phyloP scores from a whole-genome alignment of 1,140 invertebrate genomes.

The Nymphalis io region DNA sequence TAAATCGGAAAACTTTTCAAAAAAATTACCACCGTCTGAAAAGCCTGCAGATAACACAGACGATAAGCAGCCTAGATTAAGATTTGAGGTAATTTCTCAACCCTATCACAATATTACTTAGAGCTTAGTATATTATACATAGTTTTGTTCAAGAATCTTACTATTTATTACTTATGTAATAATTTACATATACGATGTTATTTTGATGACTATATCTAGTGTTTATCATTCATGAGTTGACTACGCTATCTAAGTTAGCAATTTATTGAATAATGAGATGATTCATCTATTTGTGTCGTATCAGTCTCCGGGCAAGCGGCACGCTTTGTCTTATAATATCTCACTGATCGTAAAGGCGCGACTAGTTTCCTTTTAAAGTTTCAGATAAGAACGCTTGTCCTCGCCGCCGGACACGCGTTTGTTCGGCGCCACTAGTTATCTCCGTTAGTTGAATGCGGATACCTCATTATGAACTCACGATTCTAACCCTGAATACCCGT shows the following conservation, averaged over 20 bases:
- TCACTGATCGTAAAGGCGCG: slow-evolving; percentile 67
- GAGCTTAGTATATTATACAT: too few relatives aligned
- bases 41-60: slow-evolving; percentile 44
- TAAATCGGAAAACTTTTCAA: slow-evolving; percentile 44
- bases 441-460: slow-evolving; percentile 35
- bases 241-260: slow-evolving; percentile 36
- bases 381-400: slow-evolving; percentile 64
- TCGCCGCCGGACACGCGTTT: slow-evolving; percentile 45
- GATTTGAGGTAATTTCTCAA: slow-evolving; percentile 63
- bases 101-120: too few relatives aligned
- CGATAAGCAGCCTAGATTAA: slow-evolving; percentile 64
- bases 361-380: slow-evolving; percentile 74
- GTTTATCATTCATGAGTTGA: slow-evolving; percentile 38
- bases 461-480: slow-evolving; percentile 11
- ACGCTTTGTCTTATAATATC: slow-evolving; percentile 53
- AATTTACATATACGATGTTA: not conserved
- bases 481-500: not conserved
- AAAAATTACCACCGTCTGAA: slow-evolving; percentile 47
- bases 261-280: slow-evolving; percentile 46
- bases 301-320: slow-evolving; percentile 44
- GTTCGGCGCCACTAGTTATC: slow-evolving; percentile 60
- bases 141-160: not conserved
- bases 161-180: not conserved
- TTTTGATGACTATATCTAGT: slow-evolving; percentile 29
- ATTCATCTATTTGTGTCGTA: slow-evolving; percentile 52